These are phyloP conservation scores for Athetis lepigone DNA, from an alignment of 2,888 invertebrate species.

Conservation along the genomic window DNA sequence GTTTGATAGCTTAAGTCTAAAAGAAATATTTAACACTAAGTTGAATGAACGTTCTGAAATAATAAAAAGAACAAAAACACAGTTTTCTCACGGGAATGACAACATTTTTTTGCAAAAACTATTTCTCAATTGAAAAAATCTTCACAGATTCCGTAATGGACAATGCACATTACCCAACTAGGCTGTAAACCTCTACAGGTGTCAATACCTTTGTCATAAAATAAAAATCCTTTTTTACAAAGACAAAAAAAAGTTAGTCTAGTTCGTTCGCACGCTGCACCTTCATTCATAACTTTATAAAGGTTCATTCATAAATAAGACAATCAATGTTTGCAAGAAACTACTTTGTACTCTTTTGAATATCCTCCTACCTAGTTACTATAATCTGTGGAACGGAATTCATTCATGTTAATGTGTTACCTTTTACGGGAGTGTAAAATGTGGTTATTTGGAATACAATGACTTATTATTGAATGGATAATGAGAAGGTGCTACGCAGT, in stretches of 20 bases:
- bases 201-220: constrained; percentile 58
- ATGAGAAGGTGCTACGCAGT: constrained; percentile 1
- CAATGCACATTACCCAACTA: constrained; percentile 59
- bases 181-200: constrained; percentile 61
- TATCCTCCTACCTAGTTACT: constrained; percentile 42
- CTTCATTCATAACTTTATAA: constrained; percentile 47
- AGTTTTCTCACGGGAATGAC: constrained; percentile 62
- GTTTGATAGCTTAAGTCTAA: constrained; percentile 4
- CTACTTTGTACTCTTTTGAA: constrained; percentile 53
- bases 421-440: constrained; percentile 49
- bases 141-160: constrained; percentile 53
- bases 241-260: constrained; percentile 44
- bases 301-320: constrained; percentile 56
- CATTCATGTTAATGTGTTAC: constrained; percentile 45
- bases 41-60: constrained; percentile 39
- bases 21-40: constrained; percentile 16
- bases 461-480: constrained; percentile 14
- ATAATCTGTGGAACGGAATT: constrained; percentile 33
- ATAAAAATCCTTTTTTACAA: constrained; percentile 44
- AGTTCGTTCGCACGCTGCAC: constrained; percentile 49
- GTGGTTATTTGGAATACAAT: constrained; percentile 46
- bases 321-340: constrained; percentile 52
- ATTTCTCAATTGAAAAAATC: constrained; percentile 40
- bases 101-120: constrained; percentile 44
- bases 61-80: constrained; percentile 35